Conservation (phyloP, 2,888 invertebrate species). For the Melieria omissa region DNA sequence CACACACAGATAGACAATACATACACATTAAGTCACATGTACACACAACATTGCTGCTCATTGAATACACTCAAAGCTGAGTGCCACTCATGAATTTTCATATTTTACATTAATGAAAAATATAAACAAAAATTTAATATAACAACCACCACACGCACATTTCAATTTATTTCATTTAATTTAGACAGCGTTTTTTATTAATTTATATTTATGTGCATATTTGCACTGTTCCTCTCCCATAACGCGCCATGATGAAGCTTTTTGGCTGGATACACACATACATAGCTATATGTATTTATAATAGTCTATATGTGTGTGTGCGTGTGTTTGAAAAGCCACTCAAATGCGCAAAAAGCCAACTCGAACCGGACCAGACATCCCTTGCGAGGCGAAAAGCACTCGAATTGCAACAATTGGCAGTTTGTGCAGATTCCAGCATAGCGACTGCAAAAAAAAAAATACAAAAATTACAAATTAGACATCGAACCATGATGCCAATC, state of each 20-base stretch:
- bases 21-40: not conserved
- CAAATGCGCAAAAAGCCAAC: too few species aligned
- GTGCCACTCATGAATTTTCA: too few species aligned
- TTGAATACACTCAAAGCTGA: not conserved
- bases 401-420: conserved; percentile 58
- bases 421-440: conserved; percentile 40
- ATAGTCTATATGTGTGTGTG: not conserved
- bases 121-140: too few species aligned
- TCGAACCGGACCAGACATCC: too few species aligned
- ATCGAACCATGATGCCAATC: conserved; percentile 8
- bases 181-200: too few species aligned
- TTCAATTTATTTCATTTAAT: too few species aligned
- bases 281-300: conserved; percentile 22
- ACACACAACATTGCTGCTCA: not conserved
- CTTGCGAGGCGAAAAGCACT: conserved; percentile 10
- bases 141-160: too few species aligned
- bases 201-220: too few species aligned
- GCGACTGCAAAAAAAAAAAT: not conserved
- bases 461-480: not conserved
- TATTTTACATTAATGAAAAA: too few species aligned
- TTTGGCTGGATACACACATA: conserved; percentile 1
- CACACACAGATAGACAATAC: not conserved
- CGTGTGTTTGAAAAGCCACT: not conserved
- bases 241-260: not conserved
- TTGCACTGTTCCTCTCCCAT: too few species aligned